These are phyloP conservation scores for Tetragnatha montana DNA, from an alignment of 2,888 invertebrate genomes.

Conservation along the genomic window DNA sequence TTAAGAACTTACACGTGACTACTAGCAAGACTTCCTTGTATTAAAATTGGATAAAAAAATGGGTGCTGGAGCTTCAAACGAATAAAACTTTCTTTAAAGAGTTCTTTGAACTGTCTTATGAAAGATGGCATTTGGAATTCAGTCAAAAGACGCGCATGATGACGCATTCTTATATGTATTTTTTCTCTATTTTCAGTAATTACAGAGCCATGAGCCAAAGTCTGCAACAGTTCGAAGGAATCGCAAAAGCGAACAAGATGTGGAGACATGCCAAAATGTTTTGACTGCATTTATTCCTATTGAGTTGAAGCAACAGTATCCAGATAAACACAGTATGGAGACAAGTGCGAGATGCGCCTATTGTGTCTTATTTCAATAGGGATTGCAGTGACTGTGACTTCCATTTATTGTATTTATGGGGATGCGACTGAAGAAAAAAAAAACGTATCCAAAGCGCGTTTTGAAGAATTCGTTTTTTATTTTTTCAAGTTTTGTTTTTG, in stretches of 20 bases:
- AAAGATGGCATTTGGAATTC: background rate
- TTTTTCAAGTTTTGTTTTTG: background rate
- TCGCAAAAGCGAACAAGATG: slow-evolving; percentile 13
- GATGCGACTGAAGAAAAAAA: background rate
- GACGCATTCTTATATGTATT: background rate
- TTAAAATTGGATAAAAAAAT: too few species aligned
- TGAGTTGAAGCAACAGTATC: slow-evolving; percentile 46
- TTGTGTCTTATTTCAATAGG: slow-evolving; percentile 23
- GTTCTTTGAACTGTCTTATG: background rate
- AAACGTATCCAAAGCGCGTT: background rate
- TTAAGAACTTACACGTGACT: too few species aligned
- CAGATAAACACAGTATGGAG: slow-evolving; percentile 42
- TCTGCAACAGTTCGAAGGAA: slow-evolving; percentile 39
- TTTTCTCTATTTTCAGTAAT: background rate
- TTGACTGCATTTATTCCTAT: slow-evolving; percentile 16
- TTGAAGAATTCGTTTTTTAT: background rate
- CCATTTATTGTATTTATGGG: slow-evolving; percentile 3
- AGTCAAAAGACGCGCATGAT: background rate
- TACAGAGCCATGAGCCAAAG: background rate
- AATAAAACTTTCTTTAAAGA: too few species aligned
- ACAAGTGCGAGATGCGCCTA: slow-evolving; percentile 29
- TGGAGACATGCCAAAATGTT: slow-evolving; percentile 44
- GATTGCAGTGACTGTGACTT: background rate
- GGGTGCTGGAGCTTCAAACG: too few species aligned
- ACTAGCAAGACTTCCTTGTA: too few species aligned